Evolutionary conservation across 2,888 invertebrate genomes (phyloP).

Genomic region (Perizoma flavofasciatum): DNA sequence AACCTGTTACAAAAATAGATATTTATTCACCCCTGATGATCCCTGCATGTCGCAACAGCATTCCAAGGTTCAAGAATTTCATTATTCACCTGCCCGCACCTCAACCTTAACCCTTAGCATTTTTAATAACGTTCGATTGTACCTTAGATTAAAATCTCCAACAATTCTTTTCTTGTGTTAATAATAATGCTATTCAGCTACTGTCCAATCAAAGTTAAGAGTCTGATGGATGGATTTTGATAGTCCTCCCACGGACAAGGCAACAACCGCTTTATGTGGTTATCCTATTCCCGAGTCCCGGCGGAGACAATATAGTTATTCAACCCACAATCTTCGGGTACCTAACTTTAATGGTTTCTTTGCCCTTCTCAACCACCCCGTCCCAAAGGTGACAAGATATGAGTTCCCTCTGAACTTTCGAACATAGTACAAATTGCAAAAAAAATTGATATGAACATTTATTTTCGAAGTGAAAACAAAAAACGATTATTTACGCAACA

Average conservation of each 20-base stretch:
- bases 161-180: conserved; percentile 40
- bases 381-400: conserved; percentile 64
- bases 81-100: conserved; percentile 74
- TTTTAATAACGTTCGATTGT: conserved; percentile 59
- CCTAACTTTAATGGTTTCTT: conserved; percentile 66
- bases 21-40: conserved; percentile 66
- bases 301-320: conserved; percentile 68
- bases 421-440: conserved; percentile 42
- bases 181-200: conserved; percentile 30
- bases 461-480: conserved; percentile 25
- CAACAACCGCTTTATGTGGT: conserved; percentile 59
- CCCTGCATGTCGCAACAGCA: conserved; percentile 53
- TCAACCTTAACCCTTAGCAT: conserved; percentile 48
- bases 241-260: conserved; percentile 42
- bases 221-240: conserved; percentile 40
- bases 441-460: conserved; percentile 21
- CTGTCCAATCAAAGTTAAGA: conserved; percentile 33
- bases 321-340: conserved; percentile 53
- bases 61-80: conserved; percentile 64
- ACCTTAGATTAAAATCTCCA: conserved; percentile 46
- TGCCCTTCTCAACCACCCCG: conserved; percentile 62
- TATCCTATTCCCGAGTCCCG: conserved; percentile 59
- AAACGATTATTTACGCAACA: conserved; percentile 55
- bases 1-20: conserved; percentile 50
- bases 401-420: conserved; percentile 53